Conservation (phyloP, 2,113 vertebrate genomes). For the Illadopsis cleaveri region DNA sequence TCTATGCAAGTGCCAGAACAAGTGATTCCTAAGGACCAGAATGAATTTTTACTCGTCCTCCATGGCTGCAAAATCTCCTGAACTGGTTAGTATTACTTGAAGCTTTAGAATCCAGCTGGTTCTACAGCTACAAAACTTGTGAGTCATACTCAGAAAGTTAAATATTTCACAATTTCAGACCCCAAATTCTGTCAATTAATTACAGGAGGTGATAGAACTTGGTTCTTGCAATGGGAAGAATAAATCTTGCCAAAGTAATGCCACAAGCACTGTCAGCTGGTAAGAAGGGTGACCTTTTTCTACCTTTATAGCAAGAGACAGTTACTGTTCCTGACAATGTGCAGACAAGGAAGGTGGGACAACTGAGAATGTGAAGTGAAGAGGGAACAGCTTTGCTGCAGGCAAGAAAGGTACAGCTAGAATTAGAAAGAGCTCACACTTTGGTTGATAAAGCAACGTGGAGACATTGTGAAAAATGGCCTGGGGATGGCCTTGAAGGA, state of each 20-base stretch:
- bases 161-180: neutral
- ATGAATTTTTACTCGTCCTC: neutral
- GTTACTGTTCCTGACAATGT: neutral
- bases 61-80: neutral
- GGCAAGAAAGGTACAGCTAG: slow-evolving; percentile 20
- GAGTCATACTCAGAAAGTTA: neutral
- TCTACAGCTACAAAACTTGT: neutral
- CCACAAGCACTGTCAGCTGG: neutral
- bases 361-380: neutral
- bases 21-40: neutral
- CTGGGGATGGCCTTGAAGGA: neutral
- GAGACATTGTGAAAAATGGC: neutral
- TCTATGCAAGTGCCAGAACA: neutral
- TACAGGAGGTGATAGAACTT: neutral
- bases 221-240: neutral
- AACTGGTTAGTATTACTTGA: neutral
- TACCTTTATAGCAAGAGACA: neutral
- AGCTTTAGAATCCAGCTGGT: neutral
- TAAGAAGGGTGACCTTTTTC: neutral
- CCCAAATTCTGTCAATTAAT: neutral
- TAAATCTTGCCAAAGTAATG: neutral
- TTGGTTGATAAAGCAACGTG: neutral
- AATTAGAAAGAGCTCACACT: slow-evolving; percentile 7
- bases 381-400: neutral
- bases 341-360: neutral